phyloP scores from a whole-genome alignment of 1,140 invertebrate species.

The Phthorimaea operculella region DNA sequence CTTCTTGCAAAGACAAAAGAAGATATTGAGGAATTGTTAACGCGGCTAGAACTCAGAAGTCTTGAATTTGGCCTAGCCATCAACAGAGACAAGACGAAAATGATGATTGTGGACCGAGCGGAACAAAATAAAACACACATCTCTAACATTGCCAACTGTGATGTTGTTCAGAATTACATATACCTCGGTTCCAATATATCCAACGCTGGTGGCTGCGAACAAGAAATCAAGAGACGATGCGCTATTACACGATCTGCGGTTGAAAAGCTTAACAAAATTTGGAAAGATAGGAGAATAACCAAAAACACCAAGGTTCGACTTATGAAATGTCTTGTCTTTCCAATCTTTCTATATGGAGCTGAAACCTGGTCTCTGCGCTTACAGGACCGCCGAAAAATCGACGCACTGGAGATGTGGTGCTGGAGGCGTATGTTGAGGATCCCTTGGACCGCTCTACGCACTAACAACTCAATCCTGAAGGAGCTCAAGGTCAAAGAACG shows the following conservation, averaged over 20 bases:
- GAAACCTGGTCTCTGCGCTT: background rate
- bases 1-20: slow-evolving; percentile 14
- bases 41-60: background rate
- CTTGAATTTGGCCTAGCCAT: background rate
- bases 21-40: background rate
- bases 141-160: background rate
- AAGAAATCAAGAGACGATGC: background rate
- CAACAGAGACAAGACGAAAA: background rate
- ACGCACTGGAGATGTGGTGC: slow-evolving; percentile 7
- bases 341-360: slow-evolving; percentile 4
- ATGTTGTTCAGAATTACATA: background rate
- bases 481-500: background rate
- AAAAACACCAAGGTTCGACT: slow-evolving; percentile 3
- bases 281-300: background rate
- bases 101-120: slow-evolving; percentile 1
- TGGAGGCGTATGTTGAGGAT: background rate
- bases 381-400: background rate
- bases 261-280: background rate
- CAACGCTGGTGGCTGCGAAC: background rate
- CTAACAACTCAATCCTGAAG: background rate
- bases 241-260: slow-evolving; percentile 2
- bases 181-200: slow-evolving; percentile 6
- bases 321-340: background rate
- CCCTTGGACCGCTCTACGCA: slow-evolving; percentile 1
- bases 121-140: background rate